Evolutionary conservation across 23 tunicate species (phyloP), one percentile per base, ranked within the genome.

Genomic region (Phallusia fumigata): DNA sequence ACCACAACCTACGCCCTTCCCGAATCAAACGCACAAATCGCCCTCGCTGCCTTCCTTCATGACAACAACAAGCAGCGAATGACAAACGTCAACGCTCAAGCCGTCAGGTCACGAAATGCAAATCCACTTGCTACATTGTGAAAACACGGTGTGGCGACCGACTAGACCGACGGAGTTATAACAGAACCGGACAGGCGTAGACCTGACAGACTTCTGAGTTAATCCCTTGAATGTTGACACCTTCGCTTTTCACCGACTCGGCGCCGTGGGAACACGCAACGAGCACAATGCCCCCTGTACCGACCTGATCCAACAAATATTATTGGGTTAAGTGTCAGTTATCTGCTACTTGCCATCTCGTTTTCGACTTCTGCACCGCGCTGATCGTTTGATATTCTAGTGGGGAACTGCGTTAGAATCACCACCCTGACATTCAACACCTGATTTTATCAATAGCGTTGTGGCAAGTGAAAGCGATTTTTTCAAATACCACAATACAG

Each of bases 141-240:
- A 40, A 5, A 40, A 40, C 47, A 40, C 47, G 47, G 5, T 40
- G 47, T 10, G 10, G 47, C 47, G 47, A 10, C 5, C 47, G 47
- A 40, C 47, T 40, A 10, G 47, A 40, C 47, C 47, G 10, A 40
- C 47, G 47, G 47, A 10, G 47, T 40, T 40, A 40, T 40, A 40
- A 40, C 47, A 40, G 47, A 3, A n/a, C n/a, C n/a, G n/a, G n/a
- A n/a, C n/a, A n/a, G n/a, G n/a, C n/a, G 47, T 5, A 8, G 13
- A 58, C 69, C 69, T 24, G 69, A 22, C 28, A 58, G 69, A 58
- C 69, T 58, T 24, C 69, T 5, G 5, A 58, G 28, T 24, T 58
- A 58, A 58, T 58, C 69, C 69, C 69, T 58, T 58, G 28, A 24
- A 58, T 40, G 69, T 58, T 58, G 69, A 24, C 69, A 58, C 26